Percentiles rank a stretch among this genome's conserved stretches.
Conservation (phyloP, 2,797 vertebrate genomes). For the Rhadinocentrus ornatus region DNA sequence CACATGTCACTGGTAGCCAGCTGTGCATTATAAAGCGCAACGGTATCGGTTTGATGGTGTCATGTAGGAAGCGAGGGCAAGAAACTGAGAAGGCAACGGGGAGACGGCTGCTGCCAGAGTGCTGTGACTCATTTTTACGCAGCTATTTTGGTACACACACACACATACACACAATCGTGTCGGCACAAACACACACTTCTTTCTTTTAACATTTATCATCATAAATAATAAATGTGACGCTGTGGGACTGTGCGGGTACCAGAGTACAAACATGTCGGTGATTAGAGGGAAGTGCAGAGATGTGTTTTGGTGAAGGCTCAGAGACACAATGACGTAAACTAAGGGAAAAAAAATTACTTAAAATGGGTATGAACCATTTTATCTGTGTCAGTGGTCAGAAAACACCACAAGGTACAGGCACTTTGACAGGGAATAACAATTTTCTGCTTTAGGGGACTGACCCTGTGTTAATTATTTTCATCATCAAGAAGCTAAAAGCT, state of each 20-base stretch:
- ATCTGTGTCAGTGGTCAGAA: conserved; percentile 11
- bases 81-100: conserved; percentile 57
- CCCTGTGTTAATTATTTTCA: conserved; percentile 12
- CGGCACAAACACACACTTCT: conserved; percentile 16
- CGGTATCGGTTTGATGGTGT: conserved; percentile 58
- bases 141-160: conserved; percentile 27
- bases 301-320: conserved; percentile 32
- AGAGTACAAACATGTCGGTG: conserved; percentile 52
- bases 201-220: conserved; percentile 60
- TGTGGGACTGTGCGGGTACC: conserved; percentile 49
- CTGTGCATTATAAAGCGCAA: conserved; percentile 57
- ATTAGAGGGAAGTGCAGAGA: conserved; percentile 47
- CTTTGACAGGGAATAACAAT: neutral
- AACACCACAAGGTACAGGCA: neutral
- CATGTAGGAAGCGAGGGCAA: conserved; percentile 39
- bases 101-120: conserved; percentile 37
- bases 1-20: conserved; percentile 55
- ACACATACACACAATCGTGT: conserved; percentile 33
- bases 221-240: conserved; percentile 69
- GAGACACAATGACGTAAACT: conserved; percentile 23
- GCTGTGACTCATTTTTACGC: conserved; percentile 29
- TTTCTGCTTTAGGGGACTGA: neutral
- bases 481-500: conserved; percentile 7
- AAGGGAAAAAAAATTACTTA: conserved; percentile 11
- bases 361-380: conserved; percentile 12